These are phyloP conservation scores for Temnothorax unifasciatus DNA, from an alignment of 2,888 invertebrate species.

Conservation along the genomic window DNA sequence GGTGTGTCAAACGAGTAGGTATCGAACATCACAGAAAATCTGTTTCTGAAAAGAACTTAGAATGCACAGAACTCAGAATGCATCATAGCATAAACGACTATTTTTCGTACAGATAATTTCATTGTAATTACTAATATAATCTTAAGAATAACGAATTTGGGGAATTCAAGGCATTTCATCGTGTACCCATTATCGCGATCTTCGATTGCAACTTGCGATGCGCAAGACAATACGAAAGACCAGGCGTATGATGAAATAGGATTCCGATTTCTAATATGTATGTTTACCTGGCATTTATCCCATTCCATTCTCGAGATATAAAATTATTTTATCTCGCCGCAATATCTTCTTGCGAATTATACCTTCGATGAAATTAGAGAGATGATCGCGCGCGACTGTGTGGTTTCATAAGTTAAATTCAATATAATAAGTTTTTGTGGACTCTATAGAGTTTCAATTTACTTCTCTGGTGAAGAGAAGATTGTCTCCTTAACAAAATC, in stretches of 20 bases:
- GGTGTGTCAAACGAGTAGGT: background rate
- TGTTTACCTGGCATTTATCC: constrained; percentile 37
- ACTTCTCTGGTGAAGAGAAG: constrained; percentile 3
- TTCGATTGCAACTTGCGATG: constrained; percentile 23
- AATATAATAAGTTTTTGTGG: background rate
- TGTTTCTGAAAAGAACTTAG: background rate
- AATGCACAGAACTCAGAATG: constrained; percentile 4
- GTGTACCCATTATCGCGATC: constrained; percentile 45
- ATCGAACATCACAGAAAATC: constrained; percentile 26
- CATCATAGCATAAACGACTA: background rate
- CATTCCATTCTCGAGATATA: constrained; percentile 17
- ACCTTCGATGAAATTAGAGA: background rate
- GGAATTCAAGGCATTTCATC: constrained; percentile 29
- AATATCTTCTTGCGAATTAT: constrained; percentile 22
- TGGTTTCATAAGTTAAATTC: constrained; percentile 25
- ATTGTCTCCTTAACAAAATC: constrained; percentile 1
- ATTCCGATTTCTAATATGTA: background rate
- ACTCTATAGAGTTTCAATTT: constrained; percentile 9
- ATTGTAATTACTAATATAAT: background rate
- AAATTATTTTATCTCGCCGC: constrained; percentile 6
- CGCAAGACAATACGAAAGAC: constrained; percentile 21
- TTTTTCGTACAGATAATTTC: background rate
- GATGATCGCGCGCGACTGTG: constrained; percentile 7
- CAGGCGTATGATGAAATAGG: constrained; percentile 20
- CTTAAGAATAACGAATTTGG: background rate